Evolutionary conservation across 2,888 invertebrate species (phyloP).

Genomic region (Limnephilus rhombicus): DNA sequence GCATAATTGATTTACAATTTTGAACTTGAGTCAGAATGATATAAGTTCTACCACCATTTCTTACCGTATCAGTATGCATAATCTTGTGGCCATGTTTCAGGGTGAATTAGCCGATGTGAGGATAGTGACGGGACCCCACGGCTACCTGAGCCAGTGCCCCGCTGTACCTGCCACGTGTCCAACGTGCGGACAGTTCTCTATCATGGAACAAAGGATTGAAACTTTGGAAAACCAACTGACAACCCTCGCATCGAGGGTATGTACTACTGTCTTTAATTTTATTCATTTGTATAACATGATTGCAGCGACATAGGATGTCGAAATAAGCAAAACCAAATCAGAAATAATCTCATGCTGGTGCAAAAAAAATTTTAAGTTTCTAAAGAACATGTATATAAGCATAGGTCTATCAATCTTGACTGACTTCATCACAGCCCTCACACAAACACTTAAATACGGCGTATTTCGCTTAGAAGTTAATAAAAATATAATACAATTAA

Average conservation of each 20-base stretch:
- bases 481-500: no score
- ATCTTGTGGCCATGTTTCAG: conserved; percentile 74
- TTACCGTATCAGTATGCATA: neutral
- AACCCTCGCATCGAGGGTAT: neutral
- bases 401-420: no score
- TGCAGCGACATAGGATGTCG: neutral
- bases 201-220: conserved; percentile 78
- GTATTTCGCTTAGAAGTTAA: no score
- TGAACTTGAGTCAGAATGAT: neutral
- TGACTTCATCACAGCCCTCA: no score
- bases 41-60: conserved; percentile 56
- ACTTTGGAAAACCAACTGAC: neutral
- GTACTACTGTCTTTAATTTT: neutral
- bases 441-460: no score
- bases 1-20: neutral
- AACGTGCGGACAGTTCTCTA: conserved; percentile 92
- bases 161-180: conserved; percentile 92
- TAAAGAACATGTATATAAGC: no score
- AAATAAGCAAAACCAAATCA: neutral
- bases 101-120: conserved; percentile 93
- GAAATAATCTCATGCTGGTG: no score
- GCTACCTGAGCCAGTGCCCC: conserved; percentile 92
- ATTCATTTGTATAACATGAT: neutral
- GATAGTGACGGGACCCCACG: conserved; percentile 90
- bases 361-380: no score